phyloP scores from a whole-genome alignment of 2,113 vertebrate species.

The Ellobius talpinus region DNA sequence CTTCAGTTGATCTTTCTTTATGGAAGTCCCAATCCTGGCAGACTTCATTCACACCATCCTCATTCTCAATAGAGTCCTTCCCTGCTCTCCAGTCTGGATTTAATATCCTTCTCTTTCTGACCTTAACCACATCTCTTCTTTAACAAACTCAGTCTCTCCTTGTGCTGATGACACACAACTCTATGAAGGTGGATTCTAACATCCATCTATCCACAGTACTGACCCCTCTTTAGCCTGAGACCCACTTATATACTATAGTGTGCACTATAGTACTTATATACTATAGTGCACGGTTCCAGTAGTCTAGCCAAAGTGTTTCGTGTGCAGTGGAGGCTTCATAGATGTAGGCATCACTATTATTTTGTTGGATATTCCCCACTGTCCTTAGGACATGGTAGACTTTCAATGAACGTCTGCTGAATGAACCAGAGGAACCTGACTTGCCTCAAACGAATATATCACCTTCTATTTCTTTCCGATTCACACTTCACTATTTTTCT shows the following conservation, averaged over 20 bases:
- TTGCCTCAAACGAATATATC: background rate
- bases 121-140: background rate
- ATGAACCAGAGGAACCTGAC: background rate
- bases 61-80: background rate
- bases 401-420: background rate
- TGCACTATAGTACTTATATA: background rate
- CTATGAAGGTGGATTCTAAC: background rate
- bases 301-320: background rate
- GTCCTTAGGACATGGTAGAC: background rate
- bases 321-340: background rate
- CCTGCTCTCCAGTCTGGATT: background rate
- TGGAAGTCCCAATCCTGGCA: background rate
- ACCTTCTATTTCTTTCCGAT: background rate
- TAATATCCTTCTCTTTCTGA: background rate
- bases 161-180: background rate
- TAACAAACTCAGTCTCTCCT: background rate
- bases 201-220: background rate
- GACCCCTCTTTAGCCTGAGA: background rate
- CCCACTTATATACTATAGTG: background rate
- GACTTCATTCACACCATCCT: background rate
- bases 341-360: background rate
- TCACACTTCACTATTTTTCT: background rate
- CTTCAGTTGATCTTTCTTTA: background rate
- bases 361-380: background rate
- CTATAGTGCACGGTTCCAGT: background rate